phyloP scores from a whole-genome alignment of 2,797 vertebrate genomes.

The Pipistrellus pygmaeus region DNA sequence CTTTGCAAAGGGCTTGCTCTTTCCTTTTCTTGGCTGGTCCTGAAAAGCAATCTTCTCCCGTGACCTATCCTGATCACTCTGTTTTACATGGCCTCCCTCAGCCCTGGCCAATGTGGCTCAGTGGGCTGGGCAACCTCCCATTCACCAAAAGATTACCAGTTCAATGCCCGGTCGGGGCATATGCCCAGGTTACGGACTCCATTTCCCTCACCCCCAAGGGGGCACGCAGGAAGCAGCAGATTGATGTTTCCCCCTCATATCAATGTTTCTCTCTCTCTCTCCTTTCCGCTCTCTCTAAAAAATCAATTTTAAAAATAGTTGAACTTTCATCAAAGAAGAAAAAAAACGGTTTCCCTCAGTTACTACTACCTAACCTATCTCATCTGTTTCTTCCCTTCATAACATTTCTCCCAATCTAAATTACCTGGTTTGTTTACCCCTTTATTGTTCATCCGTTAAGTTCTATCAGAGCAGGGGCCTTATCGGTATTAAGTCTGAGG shows the following conservation, averaged over 20 bases:
- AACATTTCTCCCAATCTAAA: neutral
- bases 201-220: neutral
- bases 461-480: neutral
- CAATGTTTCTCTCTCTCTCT: neutral
- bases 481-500: neutral
- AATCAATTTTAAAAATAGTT: neutral
- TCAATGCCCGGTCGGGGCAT: neutral
- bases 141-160: neutral
- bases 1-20: neutral
- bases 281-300: neutral
- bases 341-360: neutral
- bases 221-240: neutral
- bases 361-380: neutral
- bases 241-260: neutral
- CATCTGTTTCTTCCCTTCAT: neutral
- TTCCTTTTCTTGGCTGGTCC: neutral
- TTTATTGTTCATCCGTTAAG: neutral
- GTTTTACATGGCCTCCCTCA: neutral
- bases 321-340: neutral
- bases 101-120: neutral
- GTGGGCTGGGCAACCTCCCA: neutral
- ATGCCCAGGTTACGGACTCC: neutral
- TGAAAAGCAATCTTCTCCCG: neutral
- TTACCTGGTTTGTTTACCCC: neutral
- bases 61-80: neutral